Conservation (phyloP, 2,113 vertebrate species). For the Neopipo cinnamomea region DNA sequence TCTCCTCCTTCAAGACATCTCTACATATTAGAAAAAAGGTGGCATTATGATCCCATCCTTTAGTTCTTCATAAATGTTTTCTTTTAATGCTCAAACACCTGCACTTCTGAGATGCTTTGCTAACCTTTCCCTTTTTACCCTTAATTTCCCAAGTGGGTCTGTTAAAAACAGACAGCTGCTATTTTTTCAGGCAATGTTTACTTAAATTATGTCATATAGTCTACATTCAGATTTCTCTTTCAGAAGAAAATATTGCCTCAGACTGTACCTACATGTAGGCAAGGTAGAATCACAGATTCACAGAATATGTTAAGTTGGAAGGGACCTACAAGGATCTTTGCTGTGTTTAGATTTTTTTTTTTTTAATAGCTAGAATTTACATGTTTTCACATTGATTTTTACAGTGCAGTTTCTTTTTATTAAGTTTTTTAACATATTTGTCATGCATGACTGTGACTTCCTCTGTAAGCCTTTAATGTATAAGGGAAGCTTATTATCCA, state of each 20-base stretch:
- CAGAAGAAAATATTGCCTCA: neutral
- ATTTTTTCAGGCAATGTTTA: conserved; percentile 40
- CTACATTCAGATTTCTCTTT: neutral
- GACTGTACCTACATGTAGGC: neutral
- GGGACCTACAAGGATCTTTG: neutral
- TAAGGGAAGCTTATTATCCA: neutral
- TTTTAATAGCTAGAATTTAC: neutral
- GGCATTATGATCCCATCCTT: neutral
- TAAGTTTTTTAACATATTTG: neutral
- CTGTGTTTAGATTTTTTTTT: neutral
- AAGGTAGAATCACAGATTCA: neutral
- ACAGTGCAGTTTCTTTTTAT: neutral
- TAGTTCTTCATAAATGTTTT: neutral
- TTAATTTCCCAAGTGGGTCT: neutral
- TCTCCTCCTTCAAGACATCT: neutral
- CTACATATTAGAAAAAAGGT: neutral
- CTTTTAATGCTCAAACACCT: neutral
- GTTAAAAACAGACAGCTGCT: conserved; percentile 8
- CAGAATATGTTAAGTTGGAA: neutral
- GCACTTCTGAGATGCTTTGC: neutral
- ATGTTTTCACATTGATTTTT: neutral
- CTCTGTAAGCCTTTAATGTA: neutral
- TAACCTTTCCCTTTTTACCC: neutral
- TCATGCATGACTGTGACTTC: neutral
- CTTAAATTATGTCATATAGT: neutral